Base-by-base conservation (phyloP, 2,888 invertebrate species). In the Nomada ruficornis region DNA sequence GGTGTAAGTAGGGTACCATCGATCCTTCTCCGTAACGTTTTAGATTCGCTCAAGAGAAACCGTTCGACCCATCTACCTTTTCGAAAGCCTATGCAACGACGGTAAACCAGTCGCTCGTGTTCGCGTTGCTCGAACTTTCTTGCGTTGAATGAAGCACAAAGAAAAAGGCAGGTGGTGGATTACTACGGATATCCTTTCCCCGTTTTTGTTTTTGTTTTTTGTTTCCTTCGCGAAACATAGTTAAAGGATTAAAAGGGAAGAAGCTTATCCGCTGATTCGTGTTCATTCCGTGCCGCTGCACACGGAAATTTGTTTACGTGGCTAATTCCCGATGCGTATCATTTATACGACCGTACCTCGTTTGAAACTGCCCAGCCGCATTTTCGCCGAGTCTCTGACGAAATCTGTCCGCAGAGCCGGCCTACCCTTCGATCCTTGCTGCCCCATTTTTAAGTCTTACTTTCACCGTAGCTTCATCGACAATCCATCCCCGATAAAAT, bases 321-420 rank as follows among this genome's bases (percentile, higher is more conserved):
- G 11, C 11, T 5, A 54, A 55, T 64, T n/a, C 13, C 26, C n/a
- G 5, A 10, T 11, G 10, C 1, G 7, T 10, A 15, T 9, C 23
- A 52, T 60, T 80, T 36, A 64, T 69, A 63, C n/a, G 47, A 80
- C 55, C 20, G 44, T 77, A 93, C 93, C 92, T 91, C 93, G 89
- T 83, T 93, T 93, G 76, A 94, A 93, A 84, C 93, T 94, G 86
- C 93, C 93, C 52, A 93, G 91, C 42, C 93, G 91, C 91, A 93
- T 92, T 85, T 92, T 93, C 75, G 90, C 81, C 75, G 93, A 90
- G 77, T 93, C 93, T 69, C 94, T 90, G 65, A 93, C 90, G 83
- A 93, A 92, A 84, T 94, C 93, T 83, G 93, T 90, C 77, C 92
- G 89, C 55, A 91, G 87, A 18, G 91, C 87, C 57, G 92, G 87